Base-by-base conservation (phyloP, 2,797 vertebrate genomes). In the Molossus molossus region DNA sequence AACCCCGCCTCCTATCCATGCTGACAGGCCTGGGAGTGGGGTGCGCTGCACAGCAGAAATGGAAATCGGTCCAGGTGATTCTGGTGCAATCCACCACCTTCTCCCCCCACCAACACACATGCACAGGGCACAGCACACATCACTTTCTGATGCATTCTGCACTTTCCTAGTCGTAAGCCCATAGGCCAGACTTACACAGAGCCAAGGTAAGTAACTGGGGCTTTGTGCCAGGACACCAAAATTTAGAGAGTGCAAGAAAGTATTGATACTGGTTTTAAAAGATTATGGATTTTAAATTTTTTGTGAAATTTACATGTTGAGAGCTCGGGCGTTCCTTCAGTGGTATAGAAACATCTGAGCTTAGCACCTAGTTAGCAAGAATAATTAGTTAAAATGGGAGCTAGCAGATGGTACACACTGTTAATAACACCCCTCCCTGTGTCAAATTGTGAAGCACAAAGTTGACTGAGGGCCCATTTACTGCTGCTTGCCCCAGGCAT, bases 341-440 rank as follows among this genome's bases (percentile, higher is more conserved):
- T 77, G 23, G 10, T 76, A 8, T 85, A 82, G 87, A 96, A 96
- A 93, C 96, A 94, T 96, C 90, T 89, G 85, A 96, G 95, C 88
- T 94, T 97, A 93, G 83, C 97, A 97, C 94, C 97, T 97, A 95
- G 91, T 97, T 97, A 95, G 95, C 95, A 91, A 95, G 94, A 97
- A 96, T 97, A 97, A 97, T 93, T 95, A 93, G 96, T 96, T 96
- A 97, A 96, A 95, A 95, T 9, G 27, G 88, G 96, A 97, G 83
- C 89, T 90, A 96, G 88, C 97, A 98, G 97, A 97, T 97, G 96
- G 96, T 70, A 29, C 75, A 84, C 79, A 50, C 94, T 96, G 92
- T 94, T 97, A 97, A 91, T 95, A 95, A 92, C 92, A 96, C 83
- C 92, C 95, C 64, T 96, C 89, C 53, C 48, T 93, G 91, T 23